Evolutionary conservation across 2,797 vertebrate genomes (phyloP).

Genomic region (Gallinago stenura): DNA sequence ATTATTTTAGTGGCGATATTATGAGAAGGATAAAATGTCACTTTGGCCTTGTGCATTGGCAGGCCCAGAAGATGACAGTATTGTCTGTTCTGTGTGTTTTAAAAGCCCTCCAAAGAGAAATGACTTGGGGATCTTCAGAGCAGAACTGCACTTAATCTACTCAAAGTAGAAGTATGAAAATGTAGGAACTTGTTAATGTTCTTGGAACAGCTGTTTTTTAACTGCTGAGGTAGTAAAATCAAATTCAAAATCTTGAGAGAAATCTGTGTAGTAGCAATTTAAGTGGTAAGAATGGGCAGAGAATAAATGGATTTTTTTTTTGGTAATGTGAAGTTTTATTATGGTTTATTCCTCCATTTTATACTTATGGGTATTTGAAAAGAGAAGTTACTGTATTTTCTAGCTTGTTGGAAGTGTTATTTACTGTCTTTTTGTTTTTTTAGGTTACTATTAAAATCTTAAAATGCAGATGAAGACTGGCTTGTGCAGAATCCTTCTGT

Average conservation of each 20-base stretch:
- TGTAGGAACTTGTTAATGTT: background rate
- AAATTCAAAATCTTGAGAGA: background rate
- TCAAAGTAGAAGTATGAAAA: background rate
- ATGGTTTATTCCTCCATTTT: background rate
- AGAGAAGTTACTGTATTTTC: background rate
- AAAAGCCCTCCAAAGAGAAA: background rate
- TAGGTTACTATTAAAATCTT: conserved; percentile 56
- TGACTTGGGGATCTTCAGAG: background rate
- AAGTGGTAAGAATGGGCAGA: background rate
- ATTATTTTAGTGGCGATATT: background rate
- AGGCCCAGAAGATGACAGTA: background rate
- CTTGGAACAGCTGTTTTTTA: background rate
- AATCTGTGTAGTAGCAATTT: background rate
- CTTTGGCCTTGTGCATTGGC: background rate
- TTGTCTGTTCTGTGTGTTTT: background rate
- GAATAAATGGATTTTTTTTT: background rate
- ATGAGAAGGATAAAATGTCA: background rate
- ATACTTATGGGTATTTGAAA: background rate
- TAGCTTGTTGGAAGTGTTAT: background rate
- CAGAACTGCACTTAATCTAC: background rate
- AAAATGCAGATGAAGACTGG: conserved; percentile 60
- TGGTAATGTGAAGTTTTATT: background rate
- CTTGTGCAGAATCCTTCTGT: background rate
- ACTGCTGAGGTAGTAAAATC: background rate
- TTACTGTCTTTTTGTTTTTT: conserved; percentile 59